Conservation (phyloP, 2,797 vertebrate species). For the Melanogrammus aeglefinus region DNA sequence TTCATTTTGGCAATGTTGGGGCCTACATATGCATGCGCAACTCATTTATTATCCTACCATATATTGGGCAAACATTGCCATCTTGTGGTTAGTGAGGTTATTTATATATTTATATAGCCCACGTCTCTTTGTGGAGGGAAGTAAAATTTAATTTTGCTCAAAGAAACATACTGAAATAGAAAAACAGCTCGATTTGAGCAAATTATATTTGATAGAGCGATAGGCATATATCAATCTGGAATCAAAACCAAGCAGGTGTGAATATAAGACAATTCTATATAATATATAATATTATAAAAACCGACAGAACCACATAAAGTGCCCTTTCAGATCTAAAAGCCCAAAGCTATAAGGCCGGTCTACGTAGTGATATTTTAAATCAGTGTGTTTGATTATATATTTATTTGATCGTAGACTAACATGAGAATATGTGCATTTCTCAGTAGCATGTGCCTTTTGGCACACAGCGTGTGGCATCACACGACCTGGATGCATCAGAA, state of each 20-base stretch:
- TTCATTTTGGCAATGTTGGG: not conserved
- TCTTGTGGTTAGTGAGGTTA: slow-evolving; percentile 78
- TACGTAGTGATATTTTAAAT: not conserved
- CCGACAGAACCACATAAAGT: not conserved
- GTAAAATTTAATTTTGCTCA: not conserved
- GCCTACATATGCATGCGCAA: not conserved
- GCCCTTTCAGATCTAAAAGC: not conserved
- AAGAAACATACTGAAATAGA: not conserved
- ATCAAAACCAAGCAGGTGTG: too few relatives aligned
- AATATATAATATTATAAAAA: not conserved
- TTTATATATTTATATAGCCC: slow-evolving; percentile 49
- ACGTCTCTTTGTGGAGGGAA: slow-evolving; percentile 14
- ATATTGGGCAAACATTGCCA: slow-evolving; percentile 95
- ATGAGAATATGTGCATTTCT: slow-evolving; percentile 9
- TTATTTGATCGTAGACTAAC: not conserved
- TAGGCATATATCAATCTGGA: not conserved
- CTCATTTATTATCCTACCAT: slow-evolving; percentile 62
- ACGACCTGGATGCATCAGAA: slow-evolving; percentile 48
- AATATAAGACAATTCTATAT: not conserved
- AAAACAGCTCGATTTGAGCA: not conserved
- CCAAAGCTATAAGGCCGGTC: not conserved
- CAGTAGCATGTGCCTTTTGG: slow-evolving; percentile 33
- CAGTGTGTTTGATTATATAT: not conserved
- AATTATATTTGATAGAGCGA: not conserved
- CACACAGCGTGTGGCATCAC: not conserved